Base-by-base conservation (phyloP, 2,888 invertebrate genomes). In the Drymonia ruficornis region DNA sequence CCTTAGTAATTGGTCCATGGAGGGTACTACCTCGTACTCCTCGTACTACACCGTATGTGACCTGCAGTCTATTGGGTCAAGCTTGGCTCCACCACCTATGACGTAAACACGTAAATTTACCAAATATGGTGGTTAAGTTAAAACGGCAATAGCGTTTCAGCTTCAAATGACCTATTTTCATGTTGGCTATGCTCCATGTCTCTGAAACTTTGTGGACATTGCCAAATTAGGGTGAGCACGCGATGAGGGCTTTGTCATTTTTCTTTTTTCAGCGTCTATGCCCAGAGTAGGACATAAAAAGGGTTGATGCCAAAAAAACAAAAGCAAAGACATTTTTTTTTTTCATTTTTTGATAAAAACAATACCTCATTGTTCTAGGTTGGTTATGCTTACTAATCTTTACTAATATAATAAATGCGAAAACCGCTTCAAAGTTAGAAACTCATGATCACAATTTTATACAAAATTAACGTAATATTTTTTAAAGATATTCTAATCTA, bases 151-250 rank as follows among this genome's bases (percentile, higher is more conserved):
- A 31, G 31, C n/a, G 18, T 45, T 45, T 1, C n/a, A 28, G 28
- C 18, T 28, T 45, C n/a, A 45, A 44, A 28, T 28, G 45, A 45
- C 45, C 45, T 9, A 45, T 23, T 28, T 45, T 28, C 28, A n/a
- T 45, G 28, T 45, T 45, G 45, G 45, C 45, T 23, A 2, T n/a
- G 9, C n/a, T 45, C 45, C 45, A 45, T 28, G 45, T 28, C 18
- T 11, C 13, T 13, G 1, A 28, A 45, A 28, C 28, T 45, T 45
- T 12, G 45, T 8, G 45, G 28, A 45, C 23, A 28, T 13, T 45
- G 45, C 45, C 45, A 45, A 45, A 45, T 45, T 45, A 45, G 45
- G 13, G 36, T n/a, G 11, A 34, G n/a, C n/a, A 36, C 36, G n/a
- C 11, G 12, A 36, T 13, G n/a, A 13, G 36, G 36, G 36, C n/a